Percentiles rank a stretch among this genome's conserved stretches.
Conservation (phyloP, 2,797 vertebrate genomes). For the Lagorchestes hirsutus region DNA sequence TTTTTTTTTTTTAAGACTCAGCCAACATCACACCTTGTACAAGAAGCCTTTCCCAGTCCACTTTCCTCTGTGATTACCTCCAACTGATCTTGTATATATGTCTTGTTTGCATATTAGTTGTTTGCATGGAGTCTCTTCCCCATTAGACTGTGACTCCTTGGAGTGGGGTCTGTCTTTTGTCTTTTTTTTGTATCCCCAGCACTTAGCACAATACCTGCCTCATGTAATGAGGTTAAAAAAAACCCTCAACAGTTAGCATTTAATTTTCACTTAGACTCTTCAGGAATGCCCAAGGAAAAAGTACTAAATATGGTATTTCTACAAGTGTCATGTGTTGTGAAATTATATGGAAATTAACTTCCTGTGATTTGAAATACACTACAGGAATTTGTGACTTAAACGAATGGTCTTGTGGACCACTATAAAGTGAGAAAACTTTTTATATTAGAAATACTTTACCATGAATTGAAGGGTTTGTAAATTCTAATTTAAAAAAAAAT, state of each 20-base stretch:
- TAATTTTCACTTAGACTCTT: constrained; percentile 52
- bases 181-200: neutral
- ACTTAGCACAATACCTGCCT: neutral
- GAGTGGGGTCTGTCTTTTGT: neutral
- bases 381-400: constrained; percentile 4
- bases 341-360: constrained; percentile 39
- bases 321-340: constrained; percentile 47
- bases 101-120: neutral
- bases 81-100: neutral
- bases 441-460: constrained; percentile 44
- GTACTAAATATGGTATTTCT: constrained; percentile 26
- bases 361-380: constrained; percentile 23
- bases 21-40: neutral
- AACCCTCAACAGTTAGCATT: neutral
- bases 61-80: neutral
- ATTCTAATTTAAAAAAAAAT: constrained; percentile 2
- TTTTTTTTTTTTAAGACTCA: neutral
- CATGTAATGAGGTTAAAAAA: neutral
- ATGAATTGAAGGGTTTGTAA: constrained; percentile 21
- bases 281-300: constrained; percentile 31
- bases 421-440: constrained; percentile 37
- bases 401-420: constrained; percentile 35
- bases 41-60: neutral
- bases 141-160: neutral
- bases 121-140: neutral